Evolutionary conservation across 1,140 invertebrate genomes (phyloP).

Genomic region (Drosophila mauritiana): DNA sequence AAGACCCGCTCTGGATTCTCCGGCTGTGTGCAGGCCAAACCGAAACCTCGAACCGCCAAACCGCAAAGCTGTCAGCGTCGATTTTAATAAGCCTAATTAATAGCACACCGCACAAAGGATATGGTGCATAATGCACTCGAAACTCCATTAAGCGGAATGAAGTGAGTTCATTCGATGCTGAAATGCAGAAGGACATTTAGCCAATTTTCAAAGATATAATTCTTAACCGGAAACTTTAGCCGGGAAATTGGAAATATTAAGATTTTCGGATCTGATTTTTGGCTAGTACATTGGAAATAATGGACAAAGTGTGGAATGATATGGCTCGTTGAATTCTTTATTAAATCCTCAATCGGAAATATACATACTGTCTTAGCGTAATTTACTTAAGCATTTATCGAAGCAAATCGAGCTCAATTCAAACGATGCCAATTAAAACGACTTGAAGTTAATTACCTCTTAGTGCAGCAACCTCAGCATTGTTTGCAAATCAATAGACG

Average conservation of each 20-base stretch:
- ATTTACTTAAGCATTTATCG: neutral
- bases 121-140: constrained; percentile 37
- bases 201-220: neutral
- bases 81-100: constrained; percentile 82
- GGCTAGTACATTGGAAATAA: no score
- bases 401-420: neutral
- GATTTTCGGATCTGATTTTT: no score
- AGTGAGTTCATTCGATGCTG: neutral
- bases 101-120: constrained; percentile 52
- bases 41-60: constrained; percentile 43
- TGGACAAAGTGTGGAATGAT: no score
- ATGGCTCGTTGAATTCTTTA: no score
- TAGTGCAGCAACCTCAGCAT: neutral
- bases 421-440: neutral
- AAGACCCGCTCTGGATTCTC: constrained; percentile 11
- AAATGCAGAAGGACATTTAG: neutral
- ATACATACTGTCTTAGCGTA: no score
- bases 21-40: constrained; percentile 7
- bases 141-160: constrained; percentile 46
- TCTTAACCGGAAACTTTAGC: no score
- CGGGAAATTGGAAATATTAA: no score
- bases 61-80: constrained; percentile 67
- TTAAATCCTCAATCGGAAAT: no score
- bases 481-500: constrained; percentile 5
- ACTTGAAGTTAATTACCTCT: neutral